Percentiles rank a stretch among this genome's conserved stretches.
phyloP scores from a whole-genome alignment of 2,113 vertebrate genomes.

The Tragulus kanchil region DNA sequence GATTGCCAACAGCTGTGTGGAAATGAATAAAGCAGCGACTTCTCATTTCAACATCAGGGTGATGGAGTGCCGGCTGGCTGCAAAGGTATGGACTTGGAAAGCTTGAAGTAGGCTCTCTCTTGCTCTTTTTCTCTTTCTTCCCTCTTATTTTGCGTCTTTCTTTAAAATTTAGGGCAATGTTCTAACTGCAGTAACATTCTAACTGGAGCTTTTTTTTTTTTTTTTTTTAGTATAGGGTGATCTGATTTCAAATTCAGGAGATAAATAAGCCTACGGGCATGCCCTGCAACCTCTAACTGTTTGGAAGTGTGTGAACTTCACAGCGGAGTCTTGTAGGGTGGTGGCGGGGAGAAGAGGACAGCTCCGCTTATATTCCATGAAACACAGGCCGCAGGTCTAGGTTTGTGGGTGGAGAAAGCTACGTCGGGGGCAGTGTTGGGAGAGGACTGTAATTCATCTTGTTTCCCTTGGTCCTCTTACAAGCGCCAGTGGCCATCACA shows the following conservation, averaged over 20 bases:
- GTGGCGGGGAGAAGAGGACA: not conserved
- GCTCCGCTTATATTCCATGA: not conserved
- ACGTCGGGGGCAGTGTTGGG: not conserved
- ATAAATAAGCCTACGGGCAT: not conserved
- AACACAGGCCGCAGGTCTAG: not conserved
- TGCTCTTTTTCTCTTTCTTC: slow-evolving; percentile 52
- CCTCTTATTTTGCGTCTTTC: not conserved
- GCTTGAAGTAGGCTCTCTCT: slow-evolving; percentile 76
- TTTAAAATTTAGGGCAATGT: not conserved
- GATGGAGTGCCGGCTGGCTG: slow-evolving; percentile 95
- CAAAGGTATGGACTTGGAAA: slow-evolving; percentile 91
- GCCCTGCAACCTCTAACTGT: not conserved
- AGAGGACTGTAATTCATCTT: not conserved
- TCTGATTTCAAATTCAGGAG: not conserved
- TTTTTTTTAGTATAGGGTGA: not conserved
- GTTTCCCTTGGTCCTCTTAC: not conserved
- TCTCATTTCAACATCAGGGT: slow-evolving; percentile 98
- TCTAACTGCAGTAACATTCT: not conserved
- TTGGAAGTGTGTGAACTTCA: not conserved
- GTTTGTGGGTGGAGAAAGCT: not conserved
- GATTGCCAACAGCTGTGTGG: slow-evolving; percentile 97
- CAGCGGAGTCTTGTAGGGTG: not conserved
- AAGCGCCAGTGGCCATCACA: not conserved
- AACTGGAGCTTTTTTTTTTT: not conserved
- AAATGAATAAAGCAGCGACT: slow-evolving; percentile 98